Evolutionary conservation across 2,888 invertebrate genomes (phyloP), one percentile per base, ranked within the genome.

Genomic region (Temnothorax rugatulus): DNA sequence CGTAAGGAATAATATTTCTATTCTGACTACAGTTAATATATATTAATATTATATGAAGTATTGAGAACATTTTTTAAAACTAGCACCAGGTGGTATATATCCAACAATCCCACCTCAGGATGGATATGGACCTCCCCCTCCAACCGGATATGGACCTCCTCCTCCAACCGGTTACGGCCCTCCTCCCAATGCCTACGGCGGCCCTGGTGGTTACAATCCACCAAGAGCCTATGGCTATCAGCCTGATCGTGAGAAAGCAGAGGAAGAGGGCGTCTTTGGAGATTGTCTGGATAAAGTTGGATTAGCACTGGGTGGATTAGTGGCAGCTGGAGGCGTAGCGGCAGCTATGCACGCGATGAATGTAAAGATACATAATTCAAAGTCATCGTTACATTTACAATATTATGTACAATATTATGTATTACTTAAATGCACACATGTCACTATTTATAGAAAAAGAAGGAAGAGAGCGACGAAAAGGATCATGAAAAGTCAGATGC

Each of bases 241-340:
- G 52, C 92, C 93, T 57, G 92, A 90, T 21, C 75, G 91, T 29
- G 89, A 93, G 63, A 92, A 94, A 71, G 61, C 93, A 57, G 93
- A 94, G 82, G 94, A 94, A 79, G 92, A 92, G 75, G 90, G 91
- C 21, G 87, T 88, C 34, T 93, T 93, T 59, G 90, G 93, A 57
- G 91, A 92, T n/a, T 93, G 92, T 54, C 82, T 94, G 66, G 93
- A 94, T 79, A 94, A 94, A 93, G 92, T 94, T 83, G 94, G 94
- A 13, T 81, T 94, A 54, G 94, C 94, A 18, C 84, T 94, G 59
- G 94, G 95, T 38, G 94, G 94, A 81, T 89, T 94, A 29, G 93
- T 93, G 68, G 95, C 94, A 18, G 95, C 94, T 47, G 95, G 95
- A 82, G 94, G 95, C 34, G 93, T 94, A 50, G 95, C 94, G 44